Evolutionary conservation across 2,888 invertebrate species (phyloP), one percentile per base, ranked within the genome.

Genomic region (Marasmarcha lunaedactyla): DNA sequence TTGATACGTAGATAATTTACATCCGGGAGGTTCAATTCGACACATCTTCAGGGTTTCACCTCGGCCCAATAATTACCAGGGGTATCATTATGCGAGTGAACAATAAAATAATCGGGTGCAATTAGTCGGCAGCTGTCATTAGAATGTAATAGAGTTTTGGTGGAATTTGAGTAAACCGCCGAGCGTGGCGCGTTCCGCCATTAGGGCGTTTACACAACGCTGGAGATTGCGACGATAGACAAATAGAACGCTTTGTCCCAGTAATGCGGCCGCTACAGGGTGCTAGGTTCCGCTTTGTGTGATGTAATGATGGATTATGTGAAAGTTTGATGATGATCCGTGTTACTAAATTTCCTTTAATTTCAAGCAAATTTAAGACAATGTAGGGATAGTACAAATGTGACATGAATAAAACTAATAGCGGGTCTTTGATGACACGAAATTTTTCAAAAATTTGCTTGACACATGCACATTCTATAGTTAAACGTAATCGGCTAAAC

Each of bases 141-240:
- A 83, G 77, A 76, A 68, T 64, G 73, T 79, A 83, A 83, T 83
- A 83, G 81, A 79, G 81, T 81, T 83, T 78, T 20, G 66, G 79
- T 81, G 81, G 79, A 71, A 70, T 83, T 79, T 81, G 78, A 78
- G 79, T 77, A 77, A 74, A 81, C 81, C 83, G 83, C 81, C 83
- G 81, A 81, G 81, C 83, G 83, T 83, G 78, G 81, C 83, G 78
- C 83, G 79, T 83, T 81, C 55, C 59, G 64, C 77, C 81, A 83
- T 83, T 83, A 83, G 76, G 78, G 73, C 76, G 72, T 81, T 81
- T 81, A 81, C 73, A 81, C 74, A 79, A 81, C 76, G 72, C 72
- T 71, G 71, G 78, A 79, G 81, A 78, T 79, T 81, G 81, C 78
- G 76, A 66, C 79, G 77, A 81, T 77, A 81, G 74, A 72, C 78